These are phyloP conservation scores for Anolis carolinensis DNA, from an alignment of 2,113 vertebrate genomes.

Conservation along the genomic window DNA sequence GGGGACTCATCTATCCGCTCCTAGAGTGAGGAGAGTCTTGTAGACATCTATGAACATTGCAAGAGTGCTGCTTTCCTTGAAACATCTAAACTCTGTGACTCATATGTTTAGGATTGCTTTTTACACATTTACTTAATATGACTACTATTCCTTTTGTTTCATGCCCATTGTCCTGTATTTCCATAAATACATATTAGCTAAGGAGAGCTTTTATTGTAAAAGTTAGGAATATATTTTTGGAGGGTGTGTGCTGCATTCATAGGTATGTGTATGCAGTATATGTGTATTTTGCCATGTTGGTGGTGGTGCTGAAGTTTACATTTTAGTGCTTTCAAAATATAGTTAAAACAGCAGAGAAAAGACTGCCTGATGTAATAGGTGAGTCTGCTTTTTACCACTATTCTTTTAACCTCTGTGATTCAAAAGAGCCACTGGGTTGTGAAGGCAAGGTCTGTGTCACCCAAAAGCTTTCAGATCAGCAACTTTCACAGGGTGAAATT, in stretches of 20 bases:
- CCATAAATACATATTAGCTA: not conserved
- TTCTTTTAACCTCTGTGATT: conserved; percentile 68
- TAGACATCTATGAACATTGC: not conserved
- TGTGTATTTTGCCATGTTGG: not conserved
- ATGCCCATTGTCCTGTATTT: not conserved
- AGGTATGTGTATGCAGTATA: not conserved
- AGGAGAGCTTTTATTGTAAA: not conserved
- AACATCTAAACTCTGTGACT: not conserved
- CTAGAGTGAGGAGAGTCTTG: too few species aligned
- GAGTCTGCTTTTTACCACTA: conserved; percentile 71
- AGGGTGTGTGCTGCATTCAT: not conserved
- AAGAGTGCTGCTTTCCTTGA: not conserved
- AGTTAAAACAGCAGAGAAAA: conserved; percentile 31
- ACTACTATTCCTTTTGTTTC: not conserved
- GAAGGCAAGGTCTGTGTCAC: conserved; percentile 69
- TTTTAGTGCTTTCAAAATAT: not conserved
- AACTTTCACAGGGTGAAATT: conserved; percentile 76
- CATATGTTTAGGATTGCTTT: not conserved
- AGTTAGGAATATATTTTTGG: not conserved
- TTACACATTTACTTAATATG: not conserved
- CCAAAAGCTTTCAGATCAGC: conserved; percentile 72
- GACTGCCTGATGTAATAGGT: conserved; percentile 66
- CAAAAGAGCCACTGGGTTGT: conserved; percentile 72
- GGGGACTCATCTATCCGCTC: too few species aligned
- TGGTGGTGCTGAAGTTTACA: not conserved